Evolutionary conservation across 2,888 invertebrate species (phyloP).

Genomic region (Molorchus minor): DNA sequence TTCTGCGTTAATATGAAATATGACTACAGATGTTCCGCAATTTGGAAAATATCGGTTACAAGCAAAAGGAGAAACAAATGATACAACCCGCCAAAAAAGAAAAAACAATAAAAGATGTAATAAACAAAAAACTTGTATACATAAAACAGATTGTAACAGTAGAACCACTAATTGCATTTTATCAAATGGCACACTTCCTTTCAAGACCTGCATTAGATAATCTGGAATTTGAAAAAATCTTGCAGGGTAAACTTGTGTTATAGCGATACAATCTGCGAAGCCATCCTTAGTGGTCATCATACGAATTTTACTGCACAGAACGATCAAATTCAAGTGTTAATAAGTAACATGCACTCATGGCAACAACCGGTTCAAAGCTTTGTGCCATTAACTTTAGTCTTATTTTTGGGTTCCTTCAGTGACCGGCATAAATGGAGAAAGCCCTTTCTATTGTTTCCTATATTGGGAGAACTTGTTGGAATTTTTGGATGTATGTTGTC

Average conservation of each 20-base stretch:
- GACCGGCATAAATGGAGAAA: conserved; percentile 59
- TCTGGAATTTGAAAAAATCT: conserved; percentile 68
- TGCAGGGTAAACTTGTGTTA: conserved; percentile 66
- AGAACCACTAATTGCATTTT: conserved; percentile 57
- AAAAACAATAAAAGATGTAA: conserved; percentile 1
- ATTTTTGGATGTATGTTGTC: conserved; percentile 64
- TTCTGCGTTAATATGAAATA: neutral
- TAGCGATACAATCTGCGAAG: conserved; percentile 64
- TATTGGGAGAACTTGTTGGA: conserved; percentile 61
- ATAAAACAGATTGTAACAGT: conserved; percentile 54
- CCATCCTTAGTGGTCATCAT: conserved; percentile 56
- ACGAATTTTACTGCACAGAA: conserved; percentile 60
- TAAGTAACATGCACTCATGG: conserved; percentile 62
- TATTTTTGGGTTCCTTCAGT: conserved; percentile 59
- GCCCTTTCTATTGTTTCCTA: conserved; percentile 58
- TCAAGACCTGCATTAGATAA: conserved; percentile 64
- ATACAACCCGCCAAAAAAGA: neutral
- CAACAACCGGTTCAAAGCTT: conserved; percentile 55
- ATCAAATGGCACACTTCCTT: conserved; percentile 53
- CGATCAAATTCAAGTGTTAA: conserved; percentile 61
- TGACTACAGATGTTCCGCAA: neutral
- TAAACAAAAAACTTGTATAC: conserved; percentile 37
- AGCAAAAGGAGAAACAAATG: neutral
- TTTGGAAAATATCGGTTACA: neutral
- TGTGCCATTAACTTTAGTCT: conserved; percentile 55